Conservation (phyloP, 2,113 vertebrate species). For the Toxotes jaculatrix region DNA sequence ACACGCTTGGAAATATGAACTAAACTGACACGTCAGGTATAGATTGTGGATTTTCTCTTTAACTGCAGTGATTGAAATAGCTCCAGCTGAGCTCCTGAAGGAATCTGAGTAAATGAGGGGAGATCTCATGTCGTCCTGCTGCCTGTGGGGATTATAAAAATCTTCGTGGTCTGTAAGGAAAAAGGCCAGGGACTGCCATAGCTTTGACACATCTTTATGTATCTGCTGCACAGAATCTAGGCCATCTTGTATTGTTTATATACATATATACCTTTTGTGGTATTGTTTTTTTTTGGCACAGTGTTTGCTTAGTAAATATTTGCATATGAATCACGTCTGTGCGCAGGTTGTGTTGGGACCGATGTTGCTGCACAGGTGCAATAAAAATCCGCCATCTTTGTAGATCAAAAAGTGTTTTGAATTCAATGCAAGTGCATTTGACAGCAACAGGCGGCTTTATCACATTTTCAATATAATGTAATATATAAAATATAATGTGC, state of each 20-base stretch:
- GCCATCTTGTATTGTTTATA: constrained; percentile 35
- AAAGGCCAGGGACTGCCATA: constrained; percentile 45
- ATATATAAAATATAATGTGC: neutral
- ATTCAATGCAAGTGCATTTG: neutral
- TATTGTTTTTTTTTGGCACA: neutral
- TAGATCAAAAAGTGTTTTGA: neutral
- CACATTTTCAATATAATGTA: constrained; percentile 4
- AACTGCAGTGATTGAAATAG: constrained; percentile 57
- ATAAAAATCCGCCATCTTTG: constrained; percentile 7
- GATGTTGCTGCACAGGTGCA: constrained; percentile 5
- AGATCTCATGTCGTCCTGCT: constrained; percentile 47
- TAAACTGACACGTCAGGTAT: neutral
- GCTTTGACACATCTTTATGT: constrained; percentile 37
- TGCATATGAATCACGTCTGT: constrained; percentile 34
- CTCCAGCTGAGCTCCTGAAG: constrained; percentile 57
- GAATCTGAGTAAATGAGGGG: constrained; percentile 65
- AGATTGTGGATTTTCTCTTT: constrained; percentile 27
- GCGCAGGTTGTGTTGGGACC: neutral
- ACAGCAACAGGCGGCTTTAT: constrained; percentile 19
- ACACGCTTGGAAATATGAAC: constrained; percentile 21
- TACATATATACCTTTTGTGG: constrained; percentile 9
- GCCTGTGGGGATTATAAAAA: constrained; percentile 67
- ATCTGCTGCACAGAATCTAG: constrained; percentile 36
- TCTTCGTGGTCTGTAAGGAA: constrained; percentile 49
- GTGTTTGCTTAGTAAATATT: constrained; percentile 30